Evolutionary conservation across 1,140 invertebrate species (phyloP), one percentile per base, ranked within the genome.

Genomic region (Diachasmimorpha longicaudata): DNA sequence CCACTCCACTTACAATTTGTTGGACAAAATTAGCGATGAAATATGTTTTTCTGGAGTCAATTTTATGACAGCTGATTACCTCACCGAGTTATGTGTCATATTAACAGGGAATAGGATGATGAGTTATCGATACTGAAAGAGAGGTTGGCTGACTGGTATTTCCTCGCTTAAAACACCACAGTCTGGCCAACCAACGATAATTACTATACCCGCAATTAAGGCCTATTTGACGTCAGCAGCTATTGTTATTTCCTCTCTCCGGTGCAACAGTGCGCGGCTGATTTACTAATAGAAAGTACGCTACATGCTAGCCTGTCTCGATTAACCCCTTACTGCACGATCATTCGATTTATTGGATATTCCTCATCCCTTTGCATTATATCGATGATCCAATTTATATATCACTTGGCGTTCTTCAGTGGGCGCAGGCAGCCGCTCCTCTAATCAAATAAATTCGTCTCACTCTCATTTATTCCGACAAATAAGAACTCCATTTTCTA

Each of bases 151-250:
- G 58, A 25, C 10, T 16, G 31, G 19, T 19, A 63, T 63, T 63
- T 63, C 31, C 58, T 25, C 4, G 21, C 23, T 63, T 11, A 8
- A 25, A 63, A n/a, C 58, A 31, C 58, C 58, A 11, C 58, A 14
- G 58, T 19, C 3, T 14, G 21, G 58, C 23, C 9, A 55, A 19
- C 48, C 79, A 77, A 85, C 82, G 85, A 85, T 85, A 85, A 85
- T 86, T 86, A 86, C 85, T 85, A 84, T 85, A 83, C 83, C 80
- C 84, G 78, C 85, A 85, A 86, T 86, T 84, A 83, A 85, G 82
- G 81, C 70, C 75, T 68, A 3, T 39, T 37, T 76, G 72, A 77
- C 81, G 78, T 79, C 79, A 39, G 77, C 39, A 79, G 79, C 80
- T 78, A 82, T 86, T 86, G 84, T 84, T 77, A 70, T 74, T 77